These are phyloP conservation scores for Sebastes taczanowskii DNA, from an alignment of 2,797 vertebrate genomes.

Conservation along the genomic window DNA sequence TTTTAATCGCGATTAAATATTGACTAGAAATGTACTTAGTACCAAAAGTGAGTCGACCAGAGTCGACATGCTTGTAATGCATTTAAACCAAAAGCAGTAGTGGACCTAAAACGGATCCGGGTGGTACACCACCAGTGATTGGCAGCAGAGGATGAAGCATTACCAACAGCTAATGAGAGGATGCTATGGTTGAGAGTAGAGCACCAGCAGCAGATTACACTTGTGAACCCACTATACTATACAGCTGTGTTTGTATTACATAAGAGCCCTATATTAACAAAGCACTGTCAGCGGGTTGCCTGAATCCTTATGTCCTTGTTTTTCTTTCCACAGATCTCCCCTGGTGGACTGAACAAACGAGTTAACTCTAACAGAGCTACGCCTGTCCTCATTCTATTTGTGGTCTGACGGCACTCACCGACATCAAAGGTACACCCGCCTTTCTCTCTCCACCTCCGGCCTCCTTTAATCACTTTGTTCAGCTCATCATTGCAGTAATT, in stretches of 20 bases:
- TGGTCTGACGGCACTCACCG: conserved; percentile 62
- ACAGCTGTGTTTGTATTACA: conserved; percentile 18
- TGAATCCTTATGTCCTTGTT: conserved; percentile 34
- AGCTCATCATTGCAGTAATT: conserved; percentile 70
- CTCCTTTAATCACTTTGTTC: conserved; percentile 70
- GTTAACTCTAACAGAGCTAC: conserved; percentile 56
- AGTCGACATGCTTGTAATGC: no score
- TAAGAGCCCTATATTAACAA: conserved; percentile 14
- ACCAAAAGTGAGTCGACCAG: neutral
- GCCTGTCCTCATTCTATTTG: conserved; percentile 56
- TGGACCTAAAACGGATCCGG: neutral
- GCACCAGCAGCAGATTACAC: neutral
- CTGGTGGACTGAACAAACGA: conserved; percentile 60
- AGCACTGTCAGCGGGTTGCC: conserved; percentile 19
- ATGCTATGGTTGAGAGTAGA: neutral
- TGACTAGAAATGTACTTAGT: neutral
- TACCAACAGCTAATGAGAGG: neutral
- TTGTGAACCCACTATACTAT: neutral
- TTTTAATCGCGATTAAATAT: no score
- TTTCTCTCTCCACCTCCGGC: conserved; percentile 51
- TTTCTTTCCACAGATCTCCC: conserved; percentile 62
- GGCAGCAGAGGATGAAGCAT: neutral
- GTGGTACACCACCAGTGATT: neutral
- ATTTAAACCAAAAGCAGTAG: neutral
- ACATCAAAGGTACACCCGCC: conserved; percentile 77